Evolutionary conservation across 2,888 invertebrate genomes (phyloP), one percentile per base, ranked within the genome.

Genomic region (Caenorhabditis drosophilae): DNA sequence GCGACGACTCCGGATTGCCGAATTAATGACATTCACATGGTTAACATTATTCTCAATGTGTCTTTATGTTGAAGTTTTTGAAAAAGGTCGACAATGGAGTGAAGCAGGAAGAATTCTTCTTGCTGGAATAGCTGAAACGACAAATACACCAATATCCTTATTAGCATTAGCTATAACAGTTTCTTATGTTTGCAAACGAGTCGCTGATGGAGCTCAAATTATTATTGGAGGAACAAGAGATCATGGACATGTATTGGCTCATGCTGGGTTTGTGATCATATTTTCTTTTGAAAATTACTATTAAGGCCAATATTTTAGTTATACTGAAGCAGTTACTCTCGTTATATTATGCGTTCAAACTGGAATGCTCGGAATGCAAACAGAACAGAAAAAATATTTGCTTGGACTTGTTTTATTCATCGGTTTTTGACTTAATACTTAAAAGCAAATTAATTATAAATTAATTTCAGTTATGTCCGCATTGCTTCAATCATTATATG

Each of bases 251-350:
- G 73, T 73, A 2, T 46, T 76, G 20, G 70, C 70, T 9, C 66
- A 74, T 53, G 67, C 76, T 20, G 73, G 76, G 70, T 74, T 34
- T 36, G 47, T 4, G 15, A 16, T 47, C 11, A 12, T 38, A n/a
- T 45, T 41, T 12, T 45, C 23, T 38, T 31, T 22, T 25, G 4
- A 25, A 15, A 27, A 27, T 18, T 25, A 15, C 4, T 31, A 18
- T 15, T 35, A 53, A 46, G n/a, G n/a, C n/a, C n/a, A n/a, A n/a
- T n/a, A n/a, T n/a, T n/a, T n/a, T 36, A 87, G 87, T 6, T 86
- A 86, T 84, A 85, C 87, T 1, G 88, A 87, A 77, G 87, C 87
- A 1, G 83, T 87, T 44, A 87, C 87, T 0, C 84, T 87, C 81
- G 80, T 87, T n/a, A 79, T 87, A 1, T 84, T 88, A 9, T 86